phyloP scores from a whole-genome alignment of 1,140 invertebrate species.

The silkworm (Bombyx mori) region DNA sequence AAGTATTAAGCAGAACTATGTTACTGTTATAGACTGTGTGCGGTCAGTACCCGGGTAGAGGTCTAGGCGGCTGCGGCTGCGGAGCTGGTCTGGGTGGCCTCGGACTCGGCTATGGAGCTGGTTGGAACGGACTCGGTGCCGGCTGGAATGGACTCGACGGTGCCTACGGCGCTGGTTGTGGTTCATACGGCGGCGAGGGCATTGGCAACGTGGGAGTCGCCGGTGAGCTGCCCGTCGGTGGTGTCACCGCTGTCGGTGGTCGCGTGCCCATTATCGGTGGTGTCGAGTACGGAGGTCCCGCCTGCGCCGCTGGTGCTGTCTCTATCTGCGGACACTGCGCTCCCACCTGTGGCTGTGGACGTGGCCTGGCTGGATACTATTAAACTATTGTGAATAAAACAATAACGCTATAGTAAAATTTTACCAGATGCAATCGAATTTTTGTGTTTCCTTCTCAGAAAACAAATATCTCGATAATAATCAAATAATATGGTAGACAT shows the following conservation, averaged over 20 bases:
- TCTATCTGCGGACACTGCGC: constrained; percentile 3
- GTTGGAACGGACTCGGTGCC: constrained; percentile 3
- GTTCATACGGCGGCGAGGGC: constrained; percentile 4
- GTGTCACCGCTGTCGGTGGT: constrained; percentile 5
- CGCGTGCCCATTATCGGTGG: constrained; percentile 3
- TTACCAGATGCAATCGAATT: too few relatives aligned
- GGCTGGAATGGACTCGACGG: constrained; percentile 2
- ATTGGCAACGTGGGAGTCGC: constrained; percentile 4
- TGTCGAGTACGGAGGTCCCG: background rate
- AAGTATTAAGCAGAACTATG: too few relatives aligned
- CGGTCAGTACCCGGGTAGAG: background rate
- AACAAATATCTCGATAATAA: too few relatives aligned
- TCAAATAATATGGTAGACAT: too few relatives aligned
- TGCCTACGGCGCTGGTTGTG: constrained; percentile 7
- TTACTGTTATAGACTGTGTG: background rate
- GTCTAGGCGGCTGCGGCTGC: background rate
- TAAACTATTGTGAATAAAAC: too few relatives aligned
- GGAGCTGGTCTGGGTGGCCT: constrained; percentile 3
- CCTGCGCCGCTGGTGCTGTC: background rate
- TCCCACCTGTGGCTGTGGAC: background rate
- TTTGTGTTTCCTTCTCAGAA: too few relatives aligned
- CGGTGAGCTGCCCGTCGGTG: constrained; percentile 7
- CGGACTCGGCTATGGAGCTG: constrained; percentile 1
- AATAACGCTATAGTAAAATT: too few relatives aligned
- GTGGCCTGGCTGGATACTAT: background rate